These are phyloP conservation scores for Naso thynnoides DNA, from an alignment of 2,797 vertebrate genomes.

Conservation along the genomic window DNA sequence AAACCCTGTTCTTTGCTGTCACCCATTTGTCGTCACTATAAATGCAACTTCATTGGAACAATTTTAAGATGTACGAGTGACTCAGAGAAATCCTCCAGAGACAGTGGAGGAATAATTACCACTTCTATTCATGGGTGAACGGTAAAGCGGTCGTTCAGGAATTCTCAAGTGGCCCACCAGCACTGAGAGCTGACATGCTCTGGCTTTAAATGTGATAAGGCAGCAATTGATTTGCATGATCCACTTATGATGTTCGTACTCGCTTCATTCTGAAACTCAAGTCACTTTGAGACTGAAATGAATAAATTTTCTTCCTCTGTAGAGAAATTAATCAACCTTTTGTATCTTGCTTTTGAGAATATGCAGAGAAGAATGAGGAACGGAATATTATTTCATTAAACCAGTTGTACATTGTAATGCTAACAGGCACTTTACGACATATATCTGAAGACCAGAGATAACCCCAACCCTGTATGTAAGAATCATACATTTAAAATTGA, in stretches of 20 bases:
- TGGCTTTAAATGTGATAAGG: constrained; percentile 56
- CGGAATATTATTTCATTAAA: background rate
- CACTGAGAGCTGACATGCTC: constrained; percentile 44
- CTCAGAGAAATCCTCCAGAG: constrained; percentile 57
- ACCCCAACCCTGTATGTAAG: background rate
- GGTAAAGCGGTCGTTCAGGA: constrained; percentile 53
- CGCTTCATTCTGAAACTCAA: constrained; percentile 18
- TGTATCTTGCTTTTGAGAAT: background rate
- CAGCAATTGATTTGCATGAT: constrained; percentile 64
- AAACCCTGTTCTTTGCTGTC: constrained; percentile 22
- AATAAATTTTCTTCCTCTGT: constrained; percentile 1
- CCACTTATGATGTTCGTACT: constrained; percentile 51
- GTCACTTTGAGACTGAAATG: constrained; percentile 26
- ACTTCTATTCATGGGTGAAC: constrained; percentile 63
- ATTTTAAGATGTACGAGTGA: constrained; percentile 45
- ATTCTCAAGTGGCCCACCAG: constrained; percentile 60
- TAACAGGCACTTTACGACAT: background rate
- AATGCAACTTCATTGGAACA: constrained; percentile 50
- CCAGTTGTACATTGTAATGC: background rate
- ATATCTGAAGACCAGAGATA: background rate
- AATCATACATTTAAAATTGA: constrained; percentile 3
- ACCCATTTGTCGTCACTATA: constrained; percentile 16
- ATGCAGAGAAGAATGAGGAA: constrained; percentile 3
- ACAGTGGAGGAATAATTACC: constrained; percentile 69
- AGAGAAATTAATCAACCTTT: constrained; percentile 19